Evolutionary conservation across 2,797 vertebrate genomes (phyloP), one percentile per base, ranked within the genome.

Genomic region (Anniella stebbinsi): DNA sequence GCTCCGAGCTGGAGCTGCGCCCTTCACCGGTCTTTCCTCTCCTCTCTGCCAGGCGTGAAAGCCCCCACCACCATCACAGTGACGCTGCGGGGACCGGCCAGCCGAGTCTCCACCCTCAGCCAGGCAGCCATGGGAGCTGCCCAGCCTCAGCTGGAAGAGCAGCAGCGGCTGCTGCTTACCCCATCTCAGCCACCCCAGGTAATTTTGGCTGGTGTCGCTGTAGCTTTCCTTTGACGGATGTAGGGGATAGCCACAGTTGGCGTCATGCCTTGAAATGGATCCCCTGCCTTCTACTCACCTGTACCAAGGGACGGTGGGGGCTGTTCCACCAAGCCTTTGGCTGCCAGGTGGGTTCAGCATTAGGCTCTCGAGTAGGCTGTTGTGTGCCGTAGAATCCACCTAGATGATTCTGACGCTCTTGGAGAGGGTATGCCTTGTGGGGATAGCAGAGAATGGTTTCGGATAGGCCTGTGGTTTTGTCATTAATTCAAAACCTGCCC

Each of bases 11-110:
- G 45, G 54, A 21, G 21, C 48, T 36, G 21, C 57, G 48, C n/a
- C 67, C n/a, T 73, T 45, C 45, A 45, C 3, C 45, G 6, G 45
- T 6, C 30, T 6, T 87, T 0, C 0, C 33, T 57, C 0, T 0
- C 0, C 4, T 33, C 25, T 84, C 23, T 81, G 94, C 91, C 96
- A 98, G 99, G 98, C 93, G 97, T 98, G 94, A 99, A 99, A 97
- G 98, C 98, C 17, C 98, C 99, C 0, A 98, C 98, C 2, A 98
- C 98, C 87, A 99, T 99, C 90, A 99, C 98, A 0, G 98, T 99
- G 97, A 99, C 98, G 0, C 97, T 99, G 82, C 97, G 98, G 85
- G 98, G 98, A 3, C 98, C 98, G 94, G 98, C 98, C 0, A 97
- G 96, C 96, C 97, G 98, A 45, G 93, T 97, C 88, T 97, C 97